A percentile compares a stretch with the other conserved stretches of the same genome.
These are phyloP conservation scores for Pediacus dermestoides DNA, from an alignment of 2,888 invertebrate genomes.

Conservation along the genomic window DNA sequence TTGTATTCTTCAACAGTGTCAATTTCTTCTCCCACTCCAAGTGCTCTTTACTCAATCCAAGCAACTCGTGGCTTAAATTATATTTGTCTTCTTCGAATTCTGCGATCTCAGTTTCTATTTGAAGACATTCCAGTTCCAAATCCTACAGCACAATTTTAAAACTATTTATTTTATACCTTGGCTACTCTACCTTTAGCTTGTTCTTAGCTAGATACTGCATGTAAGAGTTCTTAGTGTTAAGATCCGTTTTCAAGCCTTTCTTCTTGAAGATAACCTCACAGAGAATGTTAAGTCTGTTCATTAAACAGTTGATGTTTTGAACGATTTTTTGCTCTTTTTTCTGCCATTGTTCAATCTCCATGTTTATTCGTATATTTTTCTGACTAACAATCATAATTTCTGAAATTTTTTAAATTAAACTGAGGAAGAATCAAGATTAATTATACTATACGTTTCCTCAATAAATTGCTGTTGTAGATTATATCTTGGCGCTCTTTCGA, in stretches of 20 bases:
- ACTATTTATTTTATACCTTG: conserved; percentile 1
- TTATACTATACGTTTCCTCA: conserved; percentile 73
- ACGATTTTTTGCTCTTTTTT: conserved; percentile 57
- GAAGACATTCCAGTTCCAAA: conserved; percentile 64
- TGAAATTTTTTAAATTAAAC: conserved; percentile 23
- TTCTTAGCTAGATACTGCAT: conserved; percentile 53
- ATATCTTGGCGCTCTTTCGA: conserved; percentile 66
- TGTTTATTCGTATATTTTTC: conserved; percentile 67
- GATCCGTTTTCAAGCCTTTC: conserved; percentile 52
- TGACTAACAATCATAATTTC: conserved; percentile 66
- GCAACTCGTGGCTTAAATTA: conserved; percentile 60
- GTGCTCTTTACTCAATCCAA: conserved; percentile 62
- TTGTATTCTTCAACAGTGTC: conserved; percentile 67
- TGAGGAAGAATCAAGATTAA: conserved; percentile 32
- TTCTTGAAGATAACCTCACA: conserved; percentile 58
- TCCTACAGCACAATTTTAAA: conserved; percentile 54
- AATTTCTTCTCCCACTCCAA: conserved; percentile 81
- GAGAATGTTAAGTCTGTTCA: conserved; percentile 59
- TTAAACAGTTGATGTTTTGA: conserved; percentile 58
- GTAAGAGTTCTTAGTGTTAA: conserved; percentile 57
- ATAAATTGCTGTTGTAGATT: conserved; percentile 64
- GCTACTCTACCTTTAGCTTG: conserved; percentile 46
- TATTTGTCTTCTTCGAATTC: conserved; percentile 65
- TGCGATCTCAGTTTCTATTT: conserved; percentile 65
- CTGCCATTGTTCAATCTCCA: conserved; percentile 58